Percentiles rank a stretch among this genome's conserved stretches.
Conservation (phyloP, 2,113 vertebrate species). For the Capreolus pygargus region DNA sequence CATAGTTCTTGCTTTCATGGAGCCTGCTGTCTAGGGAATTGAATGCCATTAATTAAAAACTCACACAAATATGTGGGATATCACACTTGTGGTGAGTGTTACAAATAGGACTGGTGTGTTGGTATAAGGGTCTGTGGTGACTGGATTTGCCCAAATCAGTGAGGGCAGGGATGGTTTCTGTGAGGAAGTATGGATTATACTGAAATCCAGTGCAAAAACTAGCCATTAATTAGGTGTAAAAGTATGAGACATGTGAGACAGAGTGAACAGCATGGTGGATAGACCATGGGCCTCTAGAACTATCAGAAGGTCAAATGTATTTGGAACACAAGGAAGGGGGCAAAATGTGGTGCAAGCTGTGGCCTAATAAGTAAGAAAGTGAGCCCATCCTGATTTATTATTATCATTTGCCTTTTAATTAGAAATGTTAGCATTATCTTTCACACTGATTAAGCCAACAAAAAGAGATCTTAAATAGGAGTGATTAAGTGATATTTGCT, state of each 20-base stretch:
- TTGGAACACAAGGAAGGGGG: neutral
- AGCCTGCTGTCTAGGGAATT: neutral
- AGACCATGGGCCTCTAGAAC: neutral
- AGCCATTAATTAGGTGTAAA: constrained; percentile 1
- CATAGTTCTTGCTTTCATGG: neutral
- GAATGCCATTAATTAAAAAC: constrained; percentile 32
- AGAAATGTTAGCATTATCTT: constrained; percentile 30
- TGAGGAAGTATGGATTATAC: neutral
- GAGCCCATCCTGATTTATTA: neutral
- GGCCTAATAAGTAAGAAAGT: neutral
- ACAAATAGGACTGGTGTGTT: constrained; percentile 8
- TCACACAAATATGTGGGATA: neutral
- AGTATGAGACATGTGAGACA: neutral
- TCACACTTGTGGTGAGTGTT: neutral
- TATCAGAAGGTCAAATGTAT: neutral
- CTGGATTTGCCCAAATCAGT: neutral
- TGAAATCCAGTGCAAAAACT: constrained; percentile 13
- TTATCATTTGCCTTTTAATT: constrained; percentile 18
- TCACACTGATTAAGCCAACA: neutral
- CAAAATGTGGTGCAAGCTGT: neutral
- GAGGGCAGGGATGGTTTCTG: neutral
- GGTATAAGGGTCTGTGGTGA: neutral
- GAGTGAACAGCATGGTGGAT: neutral
- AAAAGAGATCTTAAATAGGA: neutral
- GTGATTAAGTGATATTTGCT: neutral